Base-by-base conservation (phyloP, 2,888 invertebrate species). In the Drosophila sordidula region DNA sequence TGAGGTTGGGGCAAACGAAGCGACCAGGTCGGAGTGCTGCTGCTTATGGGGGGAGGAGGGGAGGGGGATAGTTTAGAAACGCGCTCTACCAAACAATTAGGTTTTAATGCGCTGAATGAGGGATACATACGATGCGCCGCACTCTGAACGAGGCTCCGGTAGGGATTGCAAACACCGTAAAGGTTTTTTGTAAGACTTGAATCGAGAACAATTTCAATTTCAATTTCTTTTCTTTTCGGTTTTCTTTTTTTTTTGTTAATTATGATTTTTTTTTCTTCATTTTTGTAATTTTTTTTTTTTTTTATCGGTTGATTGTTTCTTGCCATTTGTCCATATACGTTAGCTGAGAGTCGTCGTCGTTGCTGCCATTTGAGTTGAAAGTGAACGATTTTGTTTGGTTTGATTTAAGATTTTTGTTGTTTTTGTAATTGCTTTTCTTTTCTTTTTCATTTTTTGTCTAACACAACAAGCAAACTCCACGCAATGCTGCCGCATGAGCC, bases 391-490 rank as follows among this genome's bases (percentile, higher is more conserved):
- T 80, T 69, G 44, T 64, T 56, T 67, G 32, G 29, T 69, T 46
- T 46, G 46, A 52, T 18, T 56, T 22, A 16, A 22, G 50, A 39
- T 62, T 75, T 71, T 78, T 44, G 34, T 80, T 69, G 73, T 67
- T 66, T 70, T 39, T 63, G 34, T 34, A 12, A 34, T 34, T 34
- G 34, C 12, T 67, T 67, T 62, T 66, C 62, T 56, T 54, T 66
- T 49, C 14, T n/a, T 42, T 52, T 52, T 42, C 32, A 44, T 75
- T 77, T 56, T 56, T 55, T 63, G 36, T 75, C 62, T 78, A 84
- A 84, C 70, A 81, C 71, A 81, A 81, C 80, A 75, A 82, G 86
- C 80, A 81, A 82, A 72, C 65, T 75, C 82, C 82, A 69, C 51
- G 75, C 71, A 71, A 77, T 72, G 65, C 82, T 81, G 78, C 63